phyloP scores from a whole-genome alignment of 2,888 invertebrate genomes.

The Mechanitis messenoides region DNA sequence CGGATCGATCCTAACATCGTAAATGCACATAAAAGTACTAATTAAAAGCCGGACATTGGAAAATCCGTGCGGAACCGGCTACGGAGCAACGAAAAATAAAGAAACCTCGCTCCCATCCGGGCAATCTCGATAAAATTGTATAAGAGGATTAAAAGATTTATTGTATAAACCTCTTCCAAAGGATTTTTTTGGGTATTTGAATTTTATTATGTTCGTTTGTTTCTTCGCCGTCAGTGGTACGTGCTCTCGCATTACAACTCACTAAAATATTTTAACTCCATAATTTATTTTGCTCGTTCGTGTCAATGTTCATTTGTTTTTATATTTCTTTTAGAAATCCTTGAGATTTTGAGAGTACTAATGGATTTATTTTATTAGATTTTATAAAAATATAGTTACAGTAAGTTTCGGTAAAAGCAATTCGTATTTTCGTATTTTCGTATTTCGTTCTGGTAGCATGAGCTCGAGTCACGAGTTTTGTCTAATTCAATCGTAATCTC shows the following conservation, averaged over 20 bases:
- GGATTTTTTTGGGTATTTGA: constrained; percentile 64
- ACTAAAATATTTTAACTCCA: constrained; percentile 40
- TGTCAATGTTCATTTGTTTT: constrained; percentile 50
- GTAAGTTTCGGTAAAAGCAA: constrained; percentile 29
- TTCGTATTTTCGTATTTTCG: constrained; percentile 26
- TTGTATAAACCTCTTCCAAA: constrained; percentile 63
- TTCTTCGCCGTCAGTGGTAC: constrained; percentile 49
- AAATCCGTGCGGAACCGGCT: constrained; percentile 35
- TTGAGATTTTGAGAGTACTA: constrained; percentile 28
- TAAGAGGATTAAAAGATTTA: constrained; percentile 74
- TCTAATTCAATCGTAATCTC: constrained; percentile 26
- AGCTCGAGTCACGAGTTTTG: constrained; percentile 24
- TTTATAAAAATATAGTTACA: constrained; percentile 21
- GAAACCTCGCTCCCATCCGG: constrained; percentile 39
- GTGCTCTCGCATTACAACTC: constrained; percentile 56
- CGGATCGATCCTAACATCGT: constrained; percentile 24
- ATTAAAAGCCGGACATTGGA: constrained; percentile 41
- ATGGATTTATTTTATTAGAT: constrained; percentile 26
- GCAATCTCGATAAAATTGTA: constrained; percentile 71
- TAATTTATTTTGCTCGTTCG: constrained; percentile 50
- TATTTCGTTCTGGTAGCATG: constrained; percentile 25
- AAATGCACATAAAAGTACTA: constrained; percentile 29
- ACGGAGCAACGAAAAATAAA: constrained; percentile 37
- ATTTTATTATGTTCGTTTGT: constrained; percentile 63
- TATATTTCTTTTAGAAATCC: constrained; percentile 33